Conservation (phyloP, 53 echinoderm and acorn worm genomes). For the Mesocentrotus franciscanus region DNA sequence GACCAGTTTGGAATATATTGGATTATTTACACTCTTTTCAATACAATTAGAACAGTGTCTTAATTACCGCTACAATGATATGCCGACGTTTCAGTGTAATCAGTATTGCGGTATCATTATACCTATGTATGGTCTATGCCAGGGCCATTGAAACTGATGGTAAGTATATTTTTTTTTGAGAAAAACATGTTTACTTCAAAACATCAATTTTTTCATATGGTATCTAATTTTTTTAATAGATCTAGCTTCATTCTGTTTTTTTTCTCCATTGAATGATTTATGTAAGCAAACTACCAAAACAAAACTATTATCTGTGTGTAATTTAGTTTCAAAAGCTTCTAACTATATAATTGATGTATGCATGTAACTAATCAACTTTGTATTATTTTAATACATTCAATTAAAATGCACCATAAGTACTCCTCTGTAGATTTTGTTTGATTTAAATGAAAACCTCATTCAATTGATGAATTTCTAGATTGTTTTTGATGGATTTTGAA, state of each 20-base stretch:
- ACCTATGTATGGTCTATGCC: slow-evolving; percentile 14
- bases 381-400: too few relatives aligned
- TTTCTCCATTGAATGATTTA: too few relatives aligned
- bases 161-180: neutral
- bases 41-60: slow-evolving; percentile 8
- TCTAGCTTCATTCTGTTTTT: too few relatives aligned
- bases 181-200: neutral
- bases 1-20: slow-evolving; percentile 25
- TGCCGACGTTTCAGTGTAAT: slow-evolving; percentile 10
- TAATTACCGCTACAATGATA: slow-evolving; percentile 8
- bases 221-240: neutral
- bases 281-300: too few relatives aligned
- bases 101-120: neutral
- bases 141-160: slow-evolving; percentile 1
- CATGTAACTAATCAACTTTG: neutral
- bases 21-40: neutral
- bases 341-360: too few relatives aligned
- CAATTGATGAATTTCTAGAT: too few relatives aligned
- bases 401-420: too few relatives aligned
- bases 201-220: neutral
- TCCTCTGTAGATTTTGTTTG: too few relatives aligned
- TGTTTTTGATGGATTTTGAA: too few relatives aligned
- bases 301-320: too few relatives aligned
- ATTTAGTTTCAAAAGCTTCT: too few relatives aligned
- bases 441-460: too few relatives aligned